Evolutionary conservation across 2,797 vertebrate genomes (phyloP).

Genomic region (Falco rusticolus): DNA sequence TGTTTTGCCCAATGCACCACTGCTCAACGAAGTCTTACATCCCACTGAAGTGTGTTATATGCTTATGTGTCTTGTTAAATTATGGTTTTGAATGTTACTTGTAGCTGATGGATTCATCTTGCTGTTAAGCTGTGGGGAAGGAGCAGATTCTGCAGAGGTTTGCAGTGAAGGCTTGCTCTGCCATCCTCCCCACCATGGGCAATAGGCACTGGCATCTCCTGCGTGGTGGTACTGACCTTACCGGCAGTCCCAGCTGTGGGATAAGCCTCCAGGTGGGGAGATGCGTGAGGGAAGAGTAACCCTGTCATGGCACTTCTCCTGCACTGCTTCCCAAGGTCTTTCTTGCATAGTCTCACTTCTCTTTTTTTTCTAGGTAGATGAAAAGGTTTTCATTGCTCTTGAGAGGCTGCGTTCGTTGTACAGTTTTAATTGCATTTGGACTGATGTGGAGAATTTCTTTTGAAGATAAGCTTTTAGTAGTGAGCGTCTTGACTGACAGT

Average conservation of each 20-base stretch:
- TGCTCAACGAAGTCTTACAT: neutral
- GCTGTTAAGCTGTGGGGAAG: neutral
- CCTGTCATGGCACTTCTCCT: neutral
- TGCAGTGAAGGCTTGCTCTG: neutral
- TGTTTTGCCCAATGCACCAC: neutral
- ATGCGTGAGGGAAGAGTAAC: neutral
- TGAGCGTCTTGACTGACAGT: neutral
- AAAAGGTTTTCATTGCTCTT: neutral
- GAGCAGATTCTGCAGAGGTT: neutral
- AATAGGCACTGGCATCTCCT: neutral
- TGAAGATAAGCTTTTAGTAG: neutral
- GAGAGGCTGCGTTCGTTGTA: neutral
- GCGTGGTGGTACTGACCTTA: neutral
- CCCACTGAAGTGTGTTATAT: neutral
- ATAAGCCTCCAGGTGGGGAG: neutral
- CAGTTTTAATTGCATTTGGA: neutral
- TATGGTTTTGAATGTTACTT: neutral
- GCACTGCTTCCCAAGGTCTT: neutral
- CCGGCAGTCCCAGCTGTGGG: neutral
- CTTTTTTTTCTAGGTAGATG: neutral
- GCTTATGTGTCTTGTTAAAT: neutral
- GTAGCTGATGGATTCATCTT: neutral
- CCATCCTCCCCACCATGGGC: no score
- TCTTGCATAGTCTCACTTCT: neutral
- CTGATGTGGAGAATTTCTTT: neutral